A percentile compares a stretch with the other conserved stretches of the same genome.
phyloP scores from a whole-genome alignment of 2,888 invertebrate genomes.

The Pristionchus arcanus region DNA sequence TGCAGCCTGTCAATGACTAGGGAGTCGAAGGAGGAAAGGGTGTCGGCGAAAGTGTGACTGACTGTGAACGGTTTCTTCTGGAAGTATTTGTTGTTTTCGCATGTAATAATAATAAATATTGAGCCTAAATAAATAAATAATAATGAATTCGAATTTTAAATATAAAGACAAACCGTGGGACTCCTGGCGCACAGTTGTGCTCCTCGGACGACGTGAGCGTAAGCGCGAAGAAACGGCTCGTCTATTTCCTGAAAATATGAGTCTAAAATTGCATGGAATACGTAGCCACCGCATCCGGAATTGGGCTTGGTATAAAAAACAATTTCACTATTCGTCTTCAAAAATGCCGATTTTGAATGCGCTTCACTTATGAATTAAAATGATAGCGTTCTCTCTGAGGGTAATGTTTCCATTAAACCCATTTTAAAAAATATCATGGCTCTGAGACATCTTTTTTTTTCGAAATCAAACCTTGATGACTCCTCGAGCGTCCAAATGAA shows the following conservation, averaged over 20 bases:
- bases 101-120: no score
- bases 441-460: no score
- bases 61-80: not conserved
- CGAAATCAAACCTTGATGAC: not conserved
- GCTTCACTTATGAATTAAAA: no score
- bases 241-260: slow-evolving; percentile 8
- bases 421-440: no score
- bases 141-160: not conserved
- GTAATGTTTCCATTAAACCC: no score
- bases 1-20: not conserved
- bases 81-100: no score
- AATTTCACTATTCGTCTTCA: no score
- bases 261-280: no score
- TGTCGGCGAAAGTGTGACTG: not conserved
- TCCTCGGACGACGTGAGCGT: not conserved
- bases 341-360: no score
- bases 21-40: not conserved
- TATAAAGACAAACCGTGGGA: not conserved
- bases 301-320: no score
- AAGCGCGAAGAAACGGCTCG: not conserved
- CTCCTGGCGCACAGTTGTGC: not conserved
- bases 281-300: no score
- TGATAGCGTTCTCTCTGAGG: no score
- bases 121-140: not conserved
- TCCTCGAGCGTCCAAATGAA: not conserved